Conservation (phyloP, 2,797 vertebrate genomes). For the Coreius guichenoti region DNA sequence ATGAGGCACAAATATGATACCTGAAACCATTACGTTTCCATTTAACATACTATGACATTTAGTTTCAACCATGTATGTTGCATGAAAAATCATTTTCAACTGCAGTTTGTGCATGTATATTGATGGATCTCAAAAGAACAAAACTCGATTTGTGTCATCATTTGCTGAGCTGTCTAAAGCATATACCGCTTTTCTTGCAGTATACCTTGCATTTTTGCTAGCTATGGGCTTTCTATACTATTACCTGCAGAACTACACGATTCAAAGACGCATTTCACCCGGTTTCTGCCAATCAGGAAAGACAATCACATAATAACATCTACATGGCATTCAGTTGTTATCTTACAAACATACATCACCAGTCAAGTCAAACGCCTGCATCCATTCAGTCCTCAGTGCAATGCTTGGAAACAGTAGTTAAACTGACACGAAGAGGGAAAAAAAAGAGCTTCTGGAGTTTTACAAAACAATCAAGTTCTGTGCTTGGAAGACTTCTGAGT, state of each 20-base stretch:
- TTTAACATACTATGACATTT: slow-evolving; percentile 30
- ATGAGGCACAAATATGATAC: slow-evolving; percentile 37
- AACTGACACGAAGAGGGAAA: background rate
- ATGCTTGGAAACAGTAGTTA: slow-evolving; percentile 4
- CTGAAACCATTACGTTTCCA: slow-evolving; percentile 30
- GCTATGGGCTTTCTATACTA: slow-evolving; percentile 49
- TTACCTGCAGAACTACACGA: slow-evolving; percentile 31
- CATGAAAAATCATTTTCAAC: slow-evolving; percentile 30
- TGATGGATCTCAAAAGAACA: slow-evolving; percentile 20
- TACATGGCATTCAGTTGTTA: slow-evolving; percentile 16
- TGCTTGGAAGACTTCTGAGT: slow-evolving; percentile 47
- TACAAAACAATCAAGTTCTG: slow-evolving; percentile 43
- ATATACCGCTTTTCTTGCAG: slow-evolving; percentile 13
- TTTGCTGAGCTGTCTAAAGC: slow-evolving; percentile 36
- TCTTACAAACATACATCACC: background rate
- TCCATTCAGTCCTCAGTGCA: slow-evolving; percentile 16
- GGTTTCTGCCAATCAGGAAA: slow-evolving; percentile 24
- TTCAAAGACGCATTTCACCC: slow-evolving; percentile 5
- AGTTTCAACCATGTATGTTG: slow-evolving; percentile 29
- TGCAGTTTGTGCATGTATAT: slow-evolving; percentile 29
- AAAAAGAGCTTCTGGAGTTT: background rate
- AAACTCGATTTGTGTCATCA: slow-evolving; percentile 12
- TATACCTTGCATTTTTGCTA: slow-evolving; percentile 43
- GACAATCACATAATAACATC: slow-evolving; percentile 27
- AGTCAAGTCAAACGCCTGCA: background rate